Evolutionary conservation across 37 sponge, comb jelly and placozoan genomes (phyloP), one percentile per base, ranked within the genome.

Genomic region (Eunapius fragilis): DNA sequence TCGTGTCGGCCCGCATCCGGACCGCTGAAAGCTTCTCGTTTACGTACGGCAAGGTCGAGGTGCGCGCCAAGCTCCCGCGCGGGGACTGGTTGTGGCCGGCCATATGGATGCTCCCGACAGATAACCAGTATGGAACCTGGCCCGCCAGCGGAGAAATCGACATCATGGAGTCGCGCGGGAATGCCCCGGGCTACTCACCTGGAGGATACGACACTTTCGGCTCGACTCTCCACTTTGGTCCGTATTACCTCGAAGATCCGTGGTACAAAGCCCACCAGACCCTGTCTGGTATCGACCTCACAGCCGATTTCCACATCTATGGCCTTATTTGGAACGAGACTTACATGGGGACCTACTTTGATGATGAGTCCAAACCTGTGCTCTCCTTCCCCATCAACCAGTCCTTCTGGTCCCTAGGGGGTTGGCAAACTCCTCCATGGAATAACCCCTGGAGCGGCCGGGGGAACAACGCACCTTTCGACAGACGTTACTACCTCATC

Each of bases 11-110:
- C 13, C 19, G 82, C 11, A 24, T 95, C 17, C 75, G 95, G 6
- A 92, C 95, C 27, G 92, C 81, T 7, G 77, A 91, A 25, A 85
- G 82, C 49, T 94, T 94, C 67, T 71, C 80, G 3, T 94, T 94
- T 76, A 91, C 33, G 25, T 94, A 94, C 71, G 95, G 95, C 13
- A 79, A 74, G 25, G 88, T 94, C 23, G 91, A 94, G 48, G 86
- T 94, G n/a, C 74, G 84, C 23, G 95, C 95, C 9, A 91, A 86
- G 80, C 76, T 91, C 14, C 95, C 95, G 25, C 68, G 75, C 17
- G 95, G 95, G 11, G 95, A 94, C 75, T 94, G 95, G 95, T 35
- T 91, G 33, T 94, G 95, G 95, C 95, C 95, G 0, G 92, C 89
- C 25, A 88, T 94, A 25, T 94, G 95, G 95, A 35, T 94, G 83